Conservation (phyloP, 2,797 vertebrate genomes). For the Delichon dasypus region DNA sequence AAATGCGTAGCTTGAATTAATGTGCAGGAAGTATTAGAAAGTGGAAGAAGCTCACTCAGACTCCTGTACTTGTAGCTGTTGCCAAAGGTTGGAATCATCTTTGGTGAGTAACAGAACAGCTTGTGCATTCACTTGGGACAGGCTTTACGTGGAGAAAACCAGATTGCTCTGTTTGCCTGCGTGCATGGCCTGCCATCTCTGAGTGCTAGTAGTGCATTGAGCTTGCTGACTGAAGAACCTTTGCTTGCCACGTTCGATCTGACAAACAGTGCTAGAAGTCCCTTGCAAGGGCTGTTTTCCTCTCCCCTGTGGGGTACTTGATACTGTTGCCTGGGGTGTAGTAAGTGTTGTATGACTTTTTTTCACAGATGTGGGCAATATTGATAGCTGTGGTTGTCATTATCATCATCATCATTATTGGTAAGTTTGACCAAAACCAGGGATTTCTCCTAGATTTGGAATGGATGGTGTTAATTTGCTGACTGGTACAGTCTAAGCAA, state of each 20-base stretch:
- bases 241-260: neutral
- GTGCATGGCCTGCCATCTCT: neutral
- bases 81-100: neutral
- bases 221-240: neutral
- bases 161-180: neutral
- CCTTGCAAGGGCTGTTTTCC: neutral
- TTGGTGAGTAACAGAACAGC: neutral
- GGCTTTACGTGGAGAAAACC: neutral
- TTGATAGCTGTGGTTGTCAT: slow-evolving; percentile 73
- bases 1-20: neutral
- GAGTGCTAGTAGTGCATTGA: neutral
- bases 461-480: neutral
- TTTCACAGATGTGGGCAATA: slow-evolving; percentile 82
- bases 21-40: neutral
- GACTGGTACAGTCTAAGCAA: neutral
- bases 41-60: neutral
- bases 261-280: neutral
- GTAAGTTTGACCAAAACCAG: slow-evolving; percentile 67
- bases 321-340: neutral
- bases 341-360: neutral
- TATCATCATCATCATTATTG: slow-evolving; percentile 78
- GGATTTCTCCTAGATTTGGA: neutral
- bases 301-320: neutral
- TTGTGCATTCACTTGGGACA: neutral
- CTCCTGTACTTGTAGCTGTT: neutral